Conservation (phyloP, 2,888 invertebrate genomes). For the Caenorhabditis japonica region DNA sequence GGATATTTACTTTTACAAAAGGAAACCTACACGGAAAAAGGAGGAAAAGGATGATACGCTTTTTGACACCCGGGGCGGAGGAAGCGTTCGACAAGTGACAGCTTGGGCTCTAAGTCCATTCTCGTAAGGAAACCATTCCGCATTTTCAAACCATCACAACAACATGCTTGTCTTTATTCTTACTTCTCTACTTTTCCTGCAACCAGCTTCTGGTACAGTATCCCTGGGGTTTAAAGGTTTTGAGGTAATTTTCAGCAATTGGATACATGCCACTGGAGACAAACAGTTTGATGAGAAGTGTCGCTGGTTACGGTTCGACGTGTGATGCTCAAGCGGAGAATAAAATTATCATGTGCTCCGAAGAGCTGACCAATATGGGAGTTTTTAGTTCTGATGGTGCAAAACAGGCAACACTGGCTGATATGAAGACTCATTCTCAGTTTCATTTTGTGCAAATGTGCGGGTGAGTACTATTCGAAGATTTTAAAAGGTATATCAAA, state of each 20-base stretch:
- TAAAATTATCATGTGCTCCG: conserved; percentile 55
- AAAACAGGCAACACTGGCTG: conserved; percentile 48
- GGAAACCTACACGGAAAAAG: conserved; percentile 33
- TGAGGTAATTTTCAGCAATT: conserved; percentile 33
- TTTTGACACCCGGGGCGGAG: conserved; percentile 56
- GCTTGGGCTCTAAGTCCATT: conserved; percentile 12
- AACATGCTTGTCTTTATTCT: conserved; percentile 34
- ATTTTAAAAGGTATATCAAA: background rate
- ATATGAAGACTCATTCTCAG: conserved; percentile 60
- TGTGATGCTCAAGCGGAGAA: conserved; percentile 54
- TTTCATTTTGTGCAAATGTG: conserved; percentile 63
- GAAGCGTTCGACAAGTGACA: conserved; percentile 13
- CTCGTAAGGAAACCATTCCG: conserved; percentile 30
- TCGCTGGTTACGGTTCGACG: conserved; percentile 33
- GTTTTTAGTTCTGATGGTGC: conserved; percentile 49
- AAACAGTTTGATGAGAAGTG: conserved; percentile 44
- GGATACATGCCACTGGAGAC: conserved; percentile 46
- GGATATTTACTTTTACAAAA: conserved; percentile 48
- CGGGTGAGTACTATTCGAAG: conserved; percentile 44
- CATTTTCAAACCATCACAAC: background rate
- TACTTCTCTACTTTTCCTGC: conserved; percentile 19
- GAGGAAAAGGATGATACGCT: conserved; percentile 49
- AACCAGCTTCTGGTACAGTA: conserved; percentile 47
- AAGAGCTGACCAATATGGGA: conserved; percentile 56
- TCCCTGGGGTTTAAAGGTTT: conserved; percentile 7